Evolutionary conservation across 2,113 vertebrate species (phyloP).

Genomic region (Malurus cyaneus): DNA sequence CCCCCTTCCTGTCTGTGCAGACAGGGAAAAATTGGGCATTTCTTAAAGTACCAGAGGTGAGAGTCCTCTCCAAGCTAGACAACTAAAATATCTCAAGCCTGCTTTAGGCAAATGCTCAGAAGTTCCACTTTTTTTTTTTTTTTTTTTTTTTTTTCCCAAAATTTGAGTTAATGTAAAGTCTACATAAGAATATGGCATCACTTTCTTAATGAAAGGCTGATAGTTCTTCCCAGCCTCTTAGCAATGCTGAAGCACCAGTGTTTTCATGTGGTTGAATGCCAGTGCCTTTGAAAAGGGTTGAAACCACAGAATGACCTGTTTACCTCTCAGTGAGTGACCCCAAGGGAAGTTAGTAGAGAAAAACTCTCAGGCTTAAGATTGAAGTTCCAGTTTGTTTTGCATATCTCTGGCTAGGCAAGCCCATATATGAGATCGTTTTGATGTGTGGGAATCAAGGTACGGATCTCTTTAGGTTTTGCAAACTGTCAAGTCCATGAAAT

Average conservation of each 20-base stretch:
- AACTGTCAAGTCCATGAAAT: neutral
- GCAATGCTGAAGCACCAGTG: neutral
- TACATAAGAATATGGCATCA: neutral
- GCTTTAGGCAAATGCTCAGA: neutral
- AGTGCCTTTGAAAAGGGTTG: neutral
- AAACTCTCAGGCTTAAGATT: neutral
- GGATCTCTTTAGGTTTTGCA: neutral
- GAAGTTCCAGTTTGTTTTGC: neutral
- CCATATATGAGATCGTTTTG: neutral
- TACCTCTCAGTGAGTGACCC: neutral
- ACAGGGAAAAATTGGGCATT: neutral
- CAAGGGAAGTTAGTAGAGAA: neutral
- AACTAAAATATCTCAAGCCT: neutral
- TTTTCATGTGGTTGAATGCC: neutral
- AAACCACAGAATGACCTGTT: neutral
- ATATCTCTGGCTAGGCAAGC: neutral
- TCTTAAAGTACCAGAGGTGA: neutral
- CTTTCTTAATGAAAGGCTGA: neutral
- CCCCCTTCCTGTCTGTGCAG: neutral
- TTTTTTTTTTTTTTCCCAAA: no score
- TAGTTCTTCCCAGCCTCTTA: neutral
- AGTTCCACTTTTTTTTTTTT: neutral
- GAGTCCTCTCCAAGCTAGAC: neutral
- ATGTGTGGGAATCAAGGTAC: neutral
- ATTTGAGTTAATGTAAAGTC: neutral